phyloP scores from a whole-genome alignment of 2,888 invertebrate species.

The Patella caerulea region DNA sequence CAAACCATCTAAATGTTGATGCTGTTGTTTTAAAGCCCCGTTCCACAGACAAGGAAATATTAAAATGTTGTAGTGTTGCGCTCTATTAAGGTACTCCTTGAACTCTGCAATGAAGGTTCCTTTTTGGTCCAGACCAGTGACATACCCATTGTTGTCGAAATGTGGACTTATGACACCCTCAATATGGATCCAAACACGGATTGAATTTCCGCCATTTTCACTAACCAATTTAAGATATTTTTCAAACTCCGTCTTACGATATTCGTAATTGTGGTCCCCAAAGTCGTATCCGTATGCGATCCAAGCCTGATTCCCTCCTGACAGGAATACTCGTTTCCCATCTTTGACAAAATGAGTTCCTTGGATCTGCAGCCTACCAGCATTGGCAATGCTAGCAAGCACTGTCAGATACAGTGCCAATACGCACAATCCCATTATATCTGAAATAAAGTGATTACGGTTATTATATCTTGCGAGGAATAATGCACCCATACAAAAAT shows the following conservation, averaged over 20 bases:
- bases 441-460: too few species aligned
- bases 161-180: constrained; percentile 52
- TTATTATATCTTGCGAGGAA: too few species aligned
- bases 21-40: constrained; percentile 47
- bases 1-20: constrained; percentile 24
- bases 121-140: constrained; percentile 46
- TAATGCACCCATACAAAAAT: neutral
- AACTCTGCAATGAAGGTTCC: constrained; percentile 56
- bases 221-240: constrained; percentile 26
- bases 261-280: constrained; percentile 36
- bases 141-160: constrained; percentile 51
- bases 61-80: constrained; percentile 47
- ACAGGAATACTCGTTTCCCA: constrained; percentile 36
- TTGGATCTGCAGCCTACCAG: constrained; percentile 13
- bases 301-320: constrained; percentile 46
- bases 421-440: too few species aligned
- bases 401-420: too few species aligned
- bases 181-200: constrained; percentile 56
- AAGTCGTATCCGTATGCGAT: constrained; percentile 42
- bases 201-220: constrained; percentile 38
- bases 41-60: constrained; percentile 62
- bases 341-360: constrained; percentile 25
- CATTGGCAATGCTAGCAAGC: neutral
- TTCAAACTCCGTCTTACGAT: constrained; percentile 27
- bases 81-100: constrained; percentile 44